Conservation (phyloP, 1,140 invertebrate species). For the Drosophila teissieri region DNA sequence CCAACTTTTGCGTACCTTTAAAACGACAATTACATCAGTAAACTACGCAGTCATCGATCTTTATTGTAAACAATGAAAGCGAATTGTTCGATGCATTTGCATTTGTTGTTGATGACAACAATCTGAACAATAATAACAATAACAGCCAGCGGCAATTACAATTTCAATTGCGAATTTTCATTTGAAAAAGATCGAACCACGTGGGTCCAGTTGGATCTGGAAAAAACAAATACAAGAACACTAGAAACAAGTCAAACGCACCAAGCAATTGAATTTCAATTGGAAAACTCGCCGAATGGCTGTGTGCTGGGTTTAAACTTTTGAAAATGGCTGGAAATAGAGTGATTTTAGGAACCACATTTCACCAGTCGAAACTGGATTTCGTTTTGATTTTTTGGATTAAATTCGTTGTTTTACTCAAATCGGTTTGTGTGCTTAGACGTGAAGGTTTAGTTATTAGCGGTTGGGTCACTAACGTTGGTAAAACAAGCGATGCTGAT, state of each 20-base stretch:
- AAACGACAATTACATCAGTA: neutral
- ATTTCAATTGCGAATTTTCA: slow-evolving; percentile 49
- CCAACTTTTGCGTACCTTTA: no score
- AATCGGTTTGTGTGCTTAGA: neutral
- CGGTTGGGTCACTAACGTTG: no score
- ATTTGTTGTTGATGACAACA: slow-evolving; percentile 8
- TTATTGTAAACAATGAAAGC: slow-evolving; percentile 28
- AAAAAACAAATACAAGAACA: slow-evolving; percentile 22
- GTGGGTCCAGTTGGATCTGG: slow-evolving; percentile 1
- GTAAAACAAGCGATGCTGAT: no score
- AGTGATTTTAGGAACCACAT: neutral
- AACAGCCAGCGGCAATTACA: slow-evolving; percentile 25
- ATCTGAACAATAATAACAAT: slow-evolving; percentile 11
- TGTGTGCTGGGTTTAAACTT: slow-evolving; percentile 25
- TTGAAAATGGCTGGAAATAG: slow-evolving; percentile 1
- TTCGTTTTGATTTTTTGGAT: slow-evolving; percentile 2
- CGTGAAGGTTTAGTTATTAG: neutral
- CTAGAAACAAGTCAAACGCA: neutral
- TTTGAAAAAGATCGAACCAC: slow-evolving; percentile 23
- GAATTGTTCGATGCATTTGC: slow-evolving; percentile 10
- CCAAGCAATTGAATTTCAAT: slow-evolving; percentile 28
- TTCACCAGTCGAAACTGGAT: neutral
- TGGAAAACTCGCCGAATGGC: slow-evolving; percentile 24
- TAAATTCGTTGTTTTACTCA: neutral
- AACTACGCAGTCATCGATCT: slow-evolving; percentile 18